A percentile compares a stretch with the other conserved stretches of the same genome.
phyloP scores from a whole-genome alignment of 2,797 vertebrate genomes.

The Aselliscus stoliczkanus region DNA sequence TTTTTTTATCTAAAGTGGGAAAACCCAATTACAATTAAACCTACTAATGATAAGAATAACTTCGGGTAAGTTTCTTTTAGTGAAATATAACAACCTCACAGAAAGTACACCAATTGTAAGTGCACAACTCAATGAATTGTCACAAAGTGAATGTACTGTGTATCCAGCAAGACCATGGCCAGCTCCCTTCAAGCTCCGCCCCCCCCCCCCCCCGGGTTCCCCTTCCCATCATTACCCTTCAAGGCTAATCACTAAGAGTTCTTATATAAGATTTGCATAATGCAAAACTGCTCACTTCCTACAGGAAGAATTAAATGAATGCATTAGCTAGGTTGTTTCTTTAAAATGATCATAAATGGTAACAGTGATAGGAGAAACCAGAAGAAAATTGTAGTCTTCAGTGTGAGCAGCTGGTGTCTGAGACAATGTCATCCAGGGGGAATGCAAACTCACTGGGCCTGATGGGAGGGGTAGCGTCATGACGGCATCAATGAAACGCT shows the following conservation, averaged over 20 bases:
- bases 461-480: accelerated
- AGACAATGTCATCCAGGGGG: background rate
- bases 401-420: background rate
- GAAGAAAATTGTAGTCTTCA: background rate
- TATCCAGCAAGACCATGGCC: background rate
- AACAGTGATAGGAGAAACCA: background rate
- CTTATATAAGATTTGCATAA: background rate
- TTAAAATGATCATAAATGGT: background rate
- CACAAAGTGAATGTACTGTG: background rate
- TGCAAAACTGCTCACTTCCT: background rate
- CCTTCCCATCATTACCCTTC: background rate
- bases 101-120: background rate
- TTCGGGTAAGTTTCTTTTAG: background rate
- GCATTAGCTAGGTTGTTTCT: background rate
- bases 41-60: background rate
- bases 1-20: background rate
- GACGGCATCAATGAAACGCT: background rate
- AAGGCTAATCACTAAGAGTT: background rate
- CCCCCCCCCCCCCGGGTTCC: accelerated
- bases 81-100: background rate
- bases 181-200: background rate
- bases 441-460: background rate
- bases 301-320: background rate
- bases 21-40: background rate
- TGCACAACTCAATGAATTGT: background rate